Base-by-base conservation (phyloP, 1,140 invertebrate genomes). In the honey bee (Apis mellifera) region DNA sequence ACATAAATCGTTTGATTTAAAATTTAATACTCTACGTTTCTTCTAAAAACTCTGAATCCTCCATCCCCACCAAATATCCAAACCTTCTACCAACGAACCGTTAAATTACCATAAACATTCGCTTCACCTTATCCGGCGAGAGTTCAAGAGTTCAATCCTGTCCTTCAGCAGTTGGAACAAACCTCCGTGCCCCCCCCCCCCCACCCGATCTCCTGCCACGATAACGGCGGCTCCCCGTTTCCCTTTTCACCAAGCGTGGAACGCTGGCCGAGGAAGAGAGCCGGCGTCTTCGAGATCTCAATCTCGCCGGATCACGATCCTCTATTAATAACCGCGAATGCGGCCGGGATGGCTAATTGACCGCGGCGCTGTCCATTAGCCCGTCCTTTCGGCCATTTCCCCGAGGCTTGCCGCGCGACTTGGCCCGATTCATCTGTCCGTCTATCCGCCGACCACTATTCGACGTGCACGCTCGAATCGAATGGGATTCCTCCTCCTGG, bases 241-340 rank as follows among this genome's bases (percentile, higher is more conserved):
- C 48, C 26, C 54, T 72, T 57, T 68, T 77, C 68, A 73, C 68
- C 71, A 72, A 81, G 83, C 77, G n/a, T 75, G 60, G 68, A 84
- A 86, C 48, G 70, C 75, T 80, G 54, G 66, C 57, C 66, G 65
- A 81, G 76, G 59, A 81, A 81, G 59, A 81, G 57, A 73, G 52
- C 62, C 83, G 64, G 64, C 83, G 83, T 73, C 59, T 73, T 59
- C 48, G 66, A 86, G 83, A 85, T 86, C 80, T 59, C 84, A 72
- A 85, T 87, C 79, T 84, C 68, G 59, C 65, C 57, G 78, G 79
- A 83, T 86, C 84, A 76, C 72, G 84, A 80, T 86, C 57, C 59
- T 72, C 72, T 87, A 87, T 87, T 87, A 87, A 87, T 87, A 86
- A 86, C 81, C 81, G 71, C 82, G 81, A 83, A 72, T 86, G 79